Percentiles rank a stretch among this genome's conserved stretches.
Evolutionary conservation across 2,113 vertebrate species (phyloP).

Genomic region (Hydrolagus affinis): DNA sequence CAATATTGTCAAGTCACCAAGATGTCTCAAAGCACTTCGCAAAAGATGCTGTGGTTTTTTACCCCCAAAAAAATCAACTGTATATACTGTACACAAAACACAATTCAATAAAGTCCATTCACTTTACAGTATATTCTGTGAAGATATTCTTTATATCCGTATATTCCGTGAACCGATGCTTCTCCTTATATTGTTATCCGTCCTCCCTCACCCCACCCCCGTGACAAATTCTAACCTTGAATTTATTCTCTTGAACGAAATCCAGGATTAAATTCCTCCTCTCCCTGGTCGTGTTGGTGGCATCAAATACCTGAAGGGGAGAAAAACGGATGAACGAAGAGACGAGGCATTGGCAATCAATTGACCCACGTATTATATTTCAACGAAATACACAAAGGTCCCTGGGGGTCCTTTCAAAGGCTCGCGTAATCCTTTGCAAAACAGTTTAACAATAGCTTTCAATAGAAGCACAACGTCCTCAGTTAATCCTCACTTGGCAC

Average conservation of each 20-base stretch:
- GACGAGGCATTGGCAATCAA: not conserved
- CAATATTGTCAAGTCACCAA: no score
- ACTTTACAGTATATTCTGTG: no score
- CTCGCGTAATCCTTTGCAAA: not conserved
- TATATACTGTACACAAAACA: not conserved
- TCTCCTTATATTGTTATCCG: no score
- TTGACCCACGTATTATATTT: not conserved
- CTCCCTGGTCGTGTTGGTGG: constrained; percentile 93
- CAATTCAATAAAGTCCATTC: not conserved
- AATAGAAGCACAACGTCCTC: not conserved
- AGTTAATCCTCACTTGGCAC: not conserved
- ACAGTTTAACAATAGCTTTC: not conserved
- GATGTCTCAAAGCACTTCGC: no score
- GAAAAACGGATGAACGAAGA: not conserved
- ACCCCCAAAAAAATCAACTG: not conserved
- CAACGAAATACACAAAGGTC: not conserved
- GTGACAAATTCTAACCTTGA: constrained; percentile 64
- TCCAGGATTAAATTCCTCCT: constrained; percentile 80
- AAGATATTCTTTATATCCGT: no score
- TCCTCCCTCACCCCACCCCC: no score
- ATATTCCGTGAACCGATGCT: no score
- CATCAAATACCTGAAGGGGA: constrained; percentile 80
- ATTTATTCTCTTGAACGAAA: constrained; percentile 79
- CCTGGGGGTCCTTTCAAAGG: not conserved
- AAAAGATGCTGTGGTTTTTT: no score